phyloP scores from a whole-genome alignment of 2,888 invertebrate species.

The Phasia obesa region DNA sequence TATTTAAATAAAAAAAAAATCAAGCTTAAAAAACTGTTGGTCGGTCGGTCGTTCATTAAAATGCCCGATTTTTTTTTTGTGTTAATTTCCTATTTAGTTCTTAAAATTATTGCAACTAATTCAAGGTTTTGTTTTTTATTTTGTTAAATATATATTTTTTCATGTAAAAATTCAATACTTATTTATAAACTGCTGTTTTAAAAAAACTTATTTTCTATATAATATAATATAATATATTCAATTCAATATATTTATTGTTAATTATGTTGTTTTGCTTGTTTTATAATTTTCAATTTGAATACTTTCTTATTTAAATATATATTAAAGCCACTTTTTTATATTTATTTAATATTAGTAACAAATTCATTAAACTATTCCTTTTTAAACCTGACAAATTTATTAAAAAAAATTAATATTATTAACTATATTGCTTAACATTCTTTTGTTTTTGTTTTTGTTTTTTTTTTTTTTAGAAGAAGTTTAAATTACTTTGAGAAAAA shows the following conservation, averaged over 20 bases:
- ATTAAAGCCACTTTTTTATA: constrained; percentile 69
- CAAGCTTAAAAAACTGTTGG: constrained; percentile 74
- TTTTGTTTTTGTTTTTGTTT: constrained; percentile 14
- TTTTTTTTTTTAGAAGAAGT: constrained; percentile 9
- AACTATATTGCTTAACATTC: constrained; percentile 69
- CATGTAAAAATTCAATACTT: constrained; percentile 58
- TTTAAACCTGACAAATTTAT: constrained; percentile 68
- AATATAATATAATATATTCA: background rate
- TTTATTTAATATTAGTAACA: constrained; percentile 66
- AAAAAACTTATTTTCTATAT: constrained; percentile 45
- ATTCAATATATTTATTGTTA: constrained; percentile 53
- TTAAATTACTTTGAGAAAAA: constrained; percentile 53
- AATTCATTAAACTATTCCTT: constrained; percentile 66
- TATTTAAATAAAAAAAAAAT: constrained; percentile 58
- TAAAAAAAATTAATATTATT: constrained; percentile 55
- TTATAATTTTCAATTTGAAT: constrained; percentile 51
- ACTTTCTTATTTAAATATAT: constrained; percentile 65
- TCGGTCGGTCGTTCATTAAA: constrained; percentile 77
- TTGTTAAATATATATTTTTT: constrained; percentile 30
- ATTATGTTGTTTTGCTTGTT: constrained; percentile 39
- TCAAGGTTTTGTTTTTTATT: constrained; percentile 22
- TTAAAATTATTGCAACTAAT: constrained; percentile 65
- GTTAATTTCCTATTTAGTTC: constrained; percentile 36
- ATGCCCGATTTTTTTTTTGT: constrained; percentile 42
- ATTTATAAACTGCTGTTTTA: constrained; percentile 21